These are phyloP conservation scores for Thelaira solivaga DNA, from an alignment of 2,888 invertebrate species.

Conservation along the genomic window DNA sequence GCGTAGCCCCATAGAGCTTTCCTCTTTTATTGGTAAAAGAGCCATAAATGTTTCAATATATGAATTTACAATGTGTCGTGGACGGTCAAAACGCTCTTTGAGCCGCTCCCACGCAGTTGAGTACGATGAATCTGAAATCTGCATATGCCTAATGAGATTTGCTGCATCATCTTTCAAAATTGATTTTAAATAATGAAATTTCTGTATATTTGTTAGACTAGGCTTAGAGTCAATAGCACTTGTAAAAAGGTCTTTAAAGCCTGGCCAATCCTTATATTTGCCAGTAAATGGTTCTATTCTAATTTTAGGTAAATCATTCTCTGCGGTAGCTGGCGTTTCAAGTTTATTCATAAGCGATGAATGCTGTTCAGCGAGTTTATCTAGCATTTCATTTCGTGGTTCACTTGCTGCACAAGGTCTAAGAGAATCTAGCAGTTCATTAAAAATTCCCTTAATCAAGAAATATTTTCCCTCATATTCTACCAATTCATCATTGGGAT, in stretches of 20 bases:
- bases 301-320: no score
- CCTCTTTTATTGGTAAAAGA: no score
- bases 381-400: neutral
- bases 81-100: no score
- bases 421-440: neutral
- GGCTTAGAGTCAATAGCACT: neutral
- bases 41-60: no score
- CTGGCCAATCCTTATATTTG: no score
- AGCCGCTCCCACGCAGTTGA: neutral
- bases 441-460: neutral
- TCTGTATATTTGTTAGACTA: neutral
- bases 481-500: constrained; percentile 2
- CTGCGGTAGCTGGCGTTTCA: no score
- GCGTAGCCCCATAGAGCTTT: no score
- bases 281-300: no score
- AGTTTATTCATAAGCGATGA: no score
- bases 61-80: no score
- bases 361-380: constrained; percentile 7
- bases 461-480: constrained; percentile 22
- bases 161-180: neutral
- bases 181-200: neutral
- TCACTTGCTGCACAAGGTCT: neutral
- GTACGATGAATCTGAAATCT: neutral
- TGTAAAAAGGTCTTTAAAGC: no score
- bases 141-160: neutral